Evolutionary conservation across 1,140 invertebrate genomes (phyloP).

Genomic region (Leptoteleia sp.): DNA sequence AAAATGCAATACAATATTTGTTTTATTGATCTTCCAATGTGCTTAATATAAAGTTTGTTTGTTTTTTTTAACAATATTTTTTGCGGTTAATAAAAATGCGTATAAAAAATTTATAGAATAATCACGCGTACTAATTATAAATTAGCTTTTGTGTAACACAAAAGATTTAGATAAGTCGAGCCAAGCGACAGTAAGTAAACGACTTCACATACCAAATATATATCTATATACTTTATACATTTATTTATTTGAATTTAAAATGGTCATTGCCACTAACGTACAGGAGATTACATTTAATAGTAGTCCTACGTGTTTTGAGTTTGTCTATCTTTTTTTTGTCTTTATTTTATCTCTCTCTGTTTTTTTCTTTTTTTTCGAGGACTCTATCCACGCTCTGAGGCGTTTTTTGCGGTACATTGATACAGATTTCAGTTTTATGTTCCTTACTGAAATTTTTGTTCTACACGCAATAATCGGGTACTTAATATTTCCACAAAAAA

Average conservation of each 20-base stretch:
- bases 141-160: conserved; percentile 78
- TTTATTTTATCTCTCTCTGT: conserved; percentile 55
- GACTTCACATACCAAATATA: conserved; percentile 79
- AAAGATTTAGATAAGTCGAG: conserved; percentile 77
- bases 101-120: no score
- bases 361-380: conserved; percentile 49
- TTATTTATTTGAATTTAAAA: conserved; percentile 65
- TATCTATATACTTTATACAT: conserved; percentile 72
- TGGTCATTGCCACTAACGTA: conserved; percentile 72
- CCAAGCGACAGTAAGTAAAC: conserved; percentile 79
- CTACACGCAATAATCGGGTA: no score
- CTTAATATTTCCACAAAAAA: conserved; percentile 41
- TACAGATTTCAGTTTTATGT: conserved; percentile 11
- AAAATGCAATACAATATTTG: conserved; percentile 35
- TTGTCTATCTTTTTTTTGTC: conserved; percentile 55
- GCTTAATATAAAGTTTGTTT: conserved; percentile 36
- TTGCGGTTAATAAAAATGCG: conserved; percentile 35
- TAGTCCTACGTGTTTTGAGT: conserved; percentile 65
- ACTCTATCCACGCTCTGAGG: conserved; percentile 38
- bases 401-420: conserved; percentile 43
- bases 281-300: conserved; percentile 65
- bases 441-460: no score
- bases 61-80: conserved; percentile 36
- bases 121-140: conserved; percentile 38
- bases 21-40: conserved; percentile 60